Evolutionary conservation across 2,888 invertebrate genomes (phyloP).

Genomic region (Mesorhabditis sp.): DNA sequence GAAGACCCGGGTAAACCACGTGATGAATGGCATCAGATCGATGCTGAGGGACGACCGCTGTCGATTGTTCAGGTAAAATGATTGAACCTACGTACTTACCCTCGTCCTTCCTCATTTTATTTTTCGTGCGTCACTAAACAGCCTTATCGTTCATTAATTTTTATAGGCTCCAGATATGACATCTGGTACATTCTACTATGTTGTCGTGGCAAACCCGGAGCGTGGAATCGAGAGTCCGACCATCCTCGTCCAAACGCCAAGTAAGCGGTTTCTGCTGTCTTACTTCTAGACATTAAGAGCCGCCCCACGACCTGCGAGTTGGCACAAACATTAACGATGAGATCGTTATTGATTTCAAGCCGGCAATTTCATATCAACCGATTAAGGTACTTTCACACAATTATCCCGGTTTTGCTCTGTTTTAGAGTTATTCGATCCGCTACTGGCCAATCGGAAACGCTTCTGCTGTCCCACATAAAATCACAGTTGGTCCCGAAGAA

Average conservation of each 20-base stretch:
- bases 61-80: constrained; percentile 30
- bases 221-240: constrained; percentile 51
- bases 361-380: constrained; percentile 38
- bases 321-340: constrained; percentile 56
- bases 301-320: constrained; percentile 49
- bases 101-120: not conserved
- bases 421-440: not conserved
- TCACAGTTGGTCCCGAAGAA: constrained; percentile 8
- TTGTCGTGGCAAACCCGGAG: constrained; percentile 49
- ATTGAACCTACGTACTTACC: constrained; percentile 5
- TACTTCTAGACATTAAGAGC: constrained; percentile 31
- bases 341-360: constrained; percentile 51
- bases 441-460: not conserved
- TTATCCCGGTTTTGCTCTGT: not conserved
- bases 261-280: constrained; percentile 25
- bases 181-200: constrained; percentile 47
- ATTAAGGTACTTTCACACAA: constrained; percentile 18
- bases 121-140: too few species aligned
- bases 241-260: constrained; percentile 50
- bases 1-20: constrained; percentile 44
- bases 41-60: constrained; percentile 41
- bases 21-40: constrained; percentile 44
- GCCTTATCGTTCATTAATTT: too few species aligned
- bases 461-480: not conserved
- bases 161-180: constrained; percentile 33